Evolutionary conservation across 37 sponge, comb jelly and placozoan species (phyloP), one percentile per base, ranked within the genome.

Genomic region (Beroe ovata): DNA sequence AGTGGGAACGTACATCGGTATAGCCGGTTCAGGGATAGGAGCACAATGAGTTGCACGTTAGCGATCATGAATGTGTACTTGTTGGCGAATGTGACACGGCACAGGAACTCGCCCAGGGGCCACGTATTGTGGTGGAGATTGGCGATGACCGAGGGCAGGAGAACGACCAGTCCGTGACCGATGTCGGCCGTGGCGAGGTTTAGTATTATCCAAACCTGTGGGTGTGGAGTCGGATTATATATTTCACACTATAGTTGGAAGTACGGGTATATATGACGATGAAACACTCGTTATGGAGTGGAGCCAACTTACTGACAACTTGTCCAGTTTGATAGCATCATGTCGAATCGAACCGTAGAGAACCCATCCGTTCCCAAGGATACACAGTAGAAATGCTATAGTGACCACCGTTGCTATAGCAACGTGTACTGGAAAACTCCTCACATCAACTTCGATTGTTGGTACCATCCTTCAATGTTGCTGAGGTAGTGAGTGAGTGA

Each of bases 401-500:
- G 63, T n/a, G n/a, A 62, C 21, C 28, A 62, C 8, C 3, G 26
- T 18, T 20, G 63, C 26, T 62, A 62, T 62, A 20, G 26, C 28
- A 6, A 62, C 23, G 4, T 62, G 63, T 20, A 62, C 63, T 23
- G 21, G 26, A 6, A 16, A 28, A 28, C n/a, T 29, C 23, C 63
- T 8, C 23, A 28, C 63, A 18, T 62, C 63, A n/a, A 62, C 26
- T 62, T 62, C 63, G 23, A 62, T 62, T n/a, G 23, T 62, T 16
- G 4, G 28, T 62, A 62, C 26, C 63, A 62, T 62, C 3, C 23
- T 29, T 18, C 3, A 62, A 4, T 28, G n/a, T n/a, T 58, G 16
- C 59, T 19, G n/a, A 64, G 66, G 28, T 22, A 64, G 66, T 64
- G 66, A 64, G 66, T 64, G 66, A 64, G 66, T 64, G 66, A 64